These are phyloP conservation scores for Chanos chanos DNA, from an alignment of 2,797 vertebrate genomes.

Conservation along the genomic window DNA sequence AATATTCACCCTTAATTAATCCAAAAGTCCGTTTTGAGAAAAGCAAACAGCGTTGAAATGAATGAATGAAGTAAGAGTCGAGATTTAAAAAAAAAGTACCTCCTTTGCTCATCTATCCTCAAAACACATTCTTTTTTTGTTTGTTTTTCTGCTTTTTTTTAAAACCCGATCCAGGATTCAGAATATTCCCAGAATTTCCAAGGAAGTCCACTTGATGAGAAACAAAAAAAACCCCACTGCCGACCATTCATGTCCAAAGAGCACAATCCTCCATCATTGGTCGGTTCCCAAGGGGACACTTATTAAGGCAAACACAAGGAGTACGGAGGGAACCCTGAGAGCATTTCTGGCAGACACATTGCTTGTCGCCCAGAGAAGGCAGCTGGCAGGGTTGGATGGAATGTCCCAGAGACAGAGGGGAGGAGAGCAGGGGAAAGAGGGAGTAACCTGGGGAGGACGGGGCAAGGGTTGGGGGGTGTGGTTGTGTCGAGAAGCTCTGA, in stretches of 20 bases:
- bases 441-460: background rate
- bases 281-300: background rate
- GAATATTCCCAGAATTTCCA: background rate
- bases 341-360: constrained; percentile 16
- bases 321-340: constrained; percentile 2
- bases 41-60: no score
- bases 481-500: no score
- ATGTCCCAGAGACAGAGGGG: constrained; percentile 22
- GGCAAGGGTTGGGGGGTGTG: background rate
- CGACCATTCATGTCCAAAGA: background rate
- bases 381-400: constrained; percentile 19
- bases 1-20: no score
- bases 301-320: constrained; percentile 1
- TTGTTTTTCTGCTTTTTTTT: no score
- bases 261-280: background rate
- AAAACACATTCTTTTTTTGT: no score
- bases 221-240: background rate
- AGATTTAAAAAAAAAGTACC: no score
- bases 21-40: no score
- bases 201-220: background rate
- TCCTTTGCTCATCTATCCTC: no score
- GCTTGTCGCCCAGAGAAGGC: constrained; percentile 17
- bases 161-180: no score
- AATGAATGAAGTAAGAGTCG: no score
- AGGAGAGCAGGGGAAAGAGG: background rate